These are phyloP conservation scores for Corythucha ciliata DNA, from an alignment of 2,888 invertebrate species.

Conservation along the genomic window DNA sequence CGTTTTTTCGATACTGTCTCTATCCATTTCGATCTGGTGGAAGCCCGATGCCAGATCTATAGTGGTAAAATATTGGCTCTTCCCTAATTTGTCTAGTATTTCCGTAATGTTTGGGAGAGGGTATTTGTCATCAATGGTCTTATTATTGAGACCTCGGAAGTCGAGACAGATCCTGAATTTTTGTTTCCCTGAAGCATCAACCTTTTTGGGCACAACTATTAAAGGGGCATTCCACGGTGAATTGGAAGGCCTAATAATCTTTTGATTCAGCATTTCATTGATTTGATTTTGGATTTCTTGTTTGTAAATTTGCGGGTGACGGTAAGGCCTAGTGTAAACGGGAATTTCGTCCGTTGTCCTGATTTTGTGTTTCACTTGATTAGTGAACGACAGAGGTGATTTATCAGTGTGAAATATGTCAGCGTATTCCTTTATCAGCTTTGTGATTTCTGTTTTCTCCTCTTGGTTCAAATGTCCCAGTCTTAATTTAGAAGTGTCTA, in stretches of 20 bases:
- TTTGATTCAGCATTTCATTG: slow-evolving; percentile 28
- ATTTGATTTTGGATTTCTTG: slow-evolving; percentile 32
- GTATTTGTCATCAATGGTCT: slow-evolving; percentile 34
- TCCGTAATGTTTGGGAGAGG: slow-evolving; percentile 37
- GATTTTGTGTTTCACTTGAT: slow-evolving; percentile 34
- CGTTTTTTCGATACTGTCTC: background rate
- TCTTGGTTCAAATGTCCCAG: slow-evolving; percentile 32
- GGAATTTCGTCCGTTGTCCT: slow-evolving; percentile 26
- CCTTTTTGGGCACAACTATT: slow-evolving; percentile 40
- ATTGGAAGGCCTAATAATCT: slow-evolving; percentile 37
- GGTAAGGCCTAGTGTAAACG: slow-evolving; percentile 35
- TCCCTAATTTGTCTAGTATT: slow-evolving; percentile 38
- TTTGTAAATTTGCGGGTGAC: slow-evolving; percentile 37
- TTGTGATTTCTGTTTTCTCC: slow-evolving; percentile 30
- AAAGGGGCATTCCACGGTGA: slow-evolving; percentile 40
- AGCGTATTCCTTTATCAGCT: slow-evolving; percentile 30
- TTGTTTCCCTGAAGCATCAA: slow-evolving; percentile 36
- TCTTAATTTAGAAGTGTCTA: slow-evolving; percentile 15
- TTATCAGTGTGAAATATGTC: slow-evolving; percentile 28
- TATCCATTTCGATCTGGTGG: slow-evolving; percentile 11
- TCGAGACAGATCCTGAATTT: slow-evolving; percentile 39
- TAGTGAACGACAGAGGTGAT: slow-evolving; percentile 33
- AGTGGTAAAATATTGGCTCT: slow-evolving; percentile 37
- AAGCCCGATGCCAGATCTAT: slow-evolving; percentile 33
- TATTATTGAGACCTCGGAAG: slow-evolving; percentile 36